A percentile compares a stretch with the other conserved stretches of the same genome.
Conservation (phyloP, 2,113 vertebrate genomes). For the Symphodus melops region DNA sequence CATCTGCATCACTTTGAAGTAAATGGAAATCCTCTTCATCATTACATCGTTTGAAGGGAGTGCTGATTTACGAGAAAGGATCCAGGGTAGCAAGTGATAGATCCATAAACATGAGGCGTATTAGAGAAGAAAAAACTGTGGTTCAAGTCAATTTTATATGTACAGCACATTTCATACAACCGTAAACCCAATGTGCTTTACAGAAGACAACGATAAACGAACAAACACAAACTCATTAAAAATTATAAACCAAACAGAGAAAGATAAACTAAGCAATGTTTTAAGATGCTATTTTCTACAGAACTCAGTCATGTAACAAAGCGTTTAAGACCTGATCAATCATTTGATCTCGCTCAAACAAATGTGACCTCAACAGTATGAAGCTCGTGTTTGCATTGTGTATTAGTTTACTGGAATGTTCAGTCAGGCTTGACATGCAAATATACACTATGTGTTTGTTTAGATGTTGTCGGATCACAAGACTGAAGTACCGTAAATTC, state of each 20-base stretch:
- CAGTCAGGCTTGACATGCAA: no score
- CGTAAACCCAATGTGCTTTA: no score
- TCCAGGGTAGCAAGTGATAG: background rate
- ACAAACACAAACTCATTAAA: no score
- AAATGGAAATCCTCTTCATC: background rate
- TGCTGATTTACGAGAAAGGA: background rate
- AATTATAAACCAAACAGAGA: no score
- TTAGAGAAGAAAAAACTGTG: background rate
- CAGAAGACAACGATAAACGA: no score
- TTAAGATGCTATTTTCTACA: no score
- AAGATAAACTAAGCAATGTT: no score
- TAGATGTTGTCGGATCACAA: background rate
- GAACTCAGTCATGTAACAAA: background rate
- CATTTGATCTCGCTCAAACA: background rate
- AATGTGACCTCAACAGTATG: background rate
- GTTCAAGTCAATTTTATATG: no score
- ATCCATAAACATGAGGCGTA: background rate
- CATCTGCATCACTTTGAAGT: no score
- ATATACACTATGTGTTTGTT: no score
- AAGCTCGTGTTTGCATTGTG: background rate
- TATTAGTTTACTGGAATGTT: background rate
- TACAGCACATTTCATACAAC: no score
- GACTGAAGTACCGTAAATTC: no score
- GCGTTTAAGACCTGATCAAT: background rate
- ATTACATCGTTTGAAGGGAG: background rate